Percentiles rank a stretch among this genome's conserved stretches.
phyloP scores from a whole-genome alignment of 1,140 invertebrate species.

The Philotrypesis tridentata region DNA sequence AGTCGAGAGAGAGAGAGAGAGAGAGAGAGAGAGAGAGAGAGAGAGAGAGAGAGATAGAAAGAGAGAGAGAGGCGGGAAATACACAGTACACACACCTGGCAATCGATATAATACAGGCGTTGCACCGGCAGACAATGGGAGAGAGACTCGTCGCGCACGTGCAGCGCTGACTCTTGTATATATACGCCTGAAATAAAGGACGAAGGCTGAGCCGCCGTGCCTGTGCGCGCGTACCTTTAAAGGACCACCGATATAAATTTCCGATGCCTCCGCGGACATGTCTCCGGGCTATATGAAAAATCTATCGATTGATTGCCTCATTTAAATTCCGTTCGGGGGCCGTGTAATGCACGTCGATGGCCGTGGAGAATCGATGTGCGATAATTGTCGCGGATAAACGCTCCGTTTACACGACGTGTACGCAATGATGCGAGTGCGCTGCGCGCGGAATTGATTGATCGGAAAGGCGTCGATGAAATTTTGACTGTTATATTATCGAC shows the following conservation, averaged over 20 bases:
- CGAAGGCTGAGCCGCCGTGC: too few species aligned
- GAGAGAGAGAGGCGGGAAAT: slow-evolving; percentile 19
- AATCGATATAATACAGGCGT: neutral
- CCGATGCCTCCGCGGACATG: neutral
- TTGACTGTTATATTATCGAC: slow-evolving; percentile 6
- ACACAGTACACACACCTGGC: slow-evolving; percentile 48
- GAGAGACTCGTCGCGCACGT: neutral
- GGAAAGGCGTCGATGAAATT: slow-evolving; percentile 23
- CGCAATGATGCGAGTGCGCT: slow-evolving; percentile 7
- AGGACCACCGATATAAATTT: slow-evolving; percentile 8
- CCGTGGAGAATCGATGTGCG: neutral
- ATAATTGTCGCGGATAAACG: slow-evolving; percentile 30
- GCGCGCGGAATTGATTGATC: slow-evolving; percentile 28
- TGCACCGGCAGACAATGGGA: slow-evolving; percentile 2
- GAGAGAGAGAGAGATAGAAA: too few species aligned
- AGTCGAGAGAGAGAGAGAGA: slow-evolving; percentile 34
- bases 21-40: too few species aligned
- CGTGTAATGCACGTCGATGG: too few species aligned
- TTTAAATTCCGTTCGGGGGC: slow-evolving; percentile 36
- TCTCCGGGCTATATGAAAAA: too few species aligned
- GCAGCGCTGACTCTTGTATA: neutral
- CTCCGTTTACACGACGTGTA: slow-evolving; percentile 30
- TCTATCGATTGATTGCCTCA: slow-evolving; percentile 40
- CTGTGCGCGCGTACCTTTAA: slow-evolving; percentile 17
- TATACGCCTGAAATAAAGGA: neutral